These are phyloP conservation scores for Dolichopus griseipennis DNA, from an alignment of 2,888 invertebrate species.

Conservation along the genomic window DNA sequence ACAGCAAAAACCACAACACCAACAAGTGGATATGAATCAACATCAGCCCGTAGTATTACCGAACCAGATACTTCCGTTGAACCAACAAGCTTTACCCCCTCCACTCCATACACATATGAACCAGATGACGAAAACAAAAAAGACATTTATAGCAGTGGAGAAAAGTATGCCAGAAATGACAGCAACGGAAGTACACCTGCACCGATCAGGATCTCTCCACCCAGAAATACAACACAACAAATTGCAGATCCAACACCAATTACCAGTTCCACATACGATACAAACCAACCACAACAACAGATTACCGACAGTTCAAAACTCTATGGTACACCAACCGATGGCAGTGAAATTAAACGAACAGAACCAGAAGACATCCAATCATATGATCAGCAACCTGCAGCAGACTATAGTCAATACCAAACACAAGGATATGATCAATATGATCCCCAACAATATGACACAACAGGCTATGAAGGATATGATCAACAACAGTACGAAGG, in stretches of 20 bases:
- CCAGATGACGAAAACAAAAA: conserved; percentile 41
- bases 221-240: conserved; percentile 13
- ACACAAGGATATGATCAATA: conserved; percentile 31
- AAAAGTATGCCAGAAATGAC: conserved; percentile 25
- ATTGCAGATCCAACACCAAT: conserved; percentile 20
- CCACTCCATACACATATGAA: conserved; percentile 28
- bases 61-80: conserved; percentile 19
- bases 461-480: conserved; percentile 34
- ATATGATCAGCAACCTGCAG: conserved; percentile 14
- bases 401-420: conserved; percentile 17
- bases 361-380: conserved; percentile 24
- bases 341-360: conserved; percentile 23
- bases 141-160: conserved; percentile 39
- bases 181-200: neutral
- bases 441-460: conserved; percentile 37
- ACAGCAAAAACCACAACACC: conserved; percentile 18
- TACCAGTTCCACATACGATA: conserved; percentile 12
- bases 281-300: conserved; percentile 18
- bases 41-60: conserved; percentile 24
- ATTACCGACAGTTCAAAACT: conserved; percentile 18
- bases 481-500: conserved; percentile 28
- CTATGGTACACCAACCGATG: conserved; percentile 20
- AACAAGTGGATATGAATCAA: conserved; percentile 22
- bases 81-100: conserved; percentile 14
- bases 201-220: conserved; percentile 12